Conservation (phyloP, 2,797 vertebrate genomes). For the Caiman crocodilus region DNA sequence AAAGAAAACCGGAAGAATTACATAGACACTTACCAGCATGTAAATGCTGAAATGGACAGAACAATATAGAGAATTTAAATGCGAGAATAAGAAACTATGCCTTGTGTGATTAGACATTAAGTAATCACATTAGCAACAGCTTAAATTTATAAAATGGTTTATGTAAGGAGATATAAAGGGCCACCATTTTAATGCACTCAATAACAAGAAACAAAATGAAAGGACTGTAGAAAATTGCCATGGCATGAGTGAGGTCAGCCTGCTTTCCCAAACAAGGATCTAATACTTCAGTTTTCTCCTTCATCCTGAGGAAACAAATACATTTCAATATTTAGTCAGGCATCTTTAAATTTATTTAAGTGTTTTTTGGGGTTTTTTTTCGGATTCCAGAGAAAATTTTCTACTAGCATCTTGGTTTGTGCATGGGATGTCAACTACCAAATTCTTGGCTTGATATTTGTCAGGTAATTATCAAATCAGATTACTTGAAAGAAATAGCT, state of each 20-base stretch:
- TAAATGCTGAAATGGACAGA: slow-evolving; percentile 42
- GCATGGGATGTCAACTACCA: neutral
- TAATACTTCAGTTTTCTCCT: neutral
- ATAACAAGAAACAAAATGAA: slow-evolving; percentile 39
- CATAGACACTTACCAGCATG: slow-evolving; percentile 7
- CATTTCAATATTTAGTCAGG: neutral
- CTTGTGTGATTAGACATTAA: neutral
- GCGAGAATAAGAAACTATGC: neutral
- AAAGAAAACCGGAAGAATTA: slow-evolving; percentile 41
- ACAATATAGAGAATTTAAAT: slow-evolving; percentile 36
- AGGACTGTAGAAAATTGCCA: slow-evolving; percentile 37
- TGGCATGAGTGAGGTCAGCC: neutral
- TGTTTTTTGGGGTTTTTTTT: neutral
- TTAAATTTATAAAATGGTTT: slow-evolving; percentile 29
- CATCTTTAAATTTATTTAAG: neutral
- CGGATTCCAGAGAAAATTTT: neutral
- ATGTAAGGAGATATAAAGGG: neutral
- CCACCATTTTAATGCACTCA: slow-evolving; percentile 7
- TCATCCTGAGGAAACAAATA: neutral
- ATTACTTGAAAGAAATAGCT: neutral
- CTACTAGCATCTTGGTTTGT: neutral
- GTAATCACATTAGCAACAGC: slow-evolving; percentile 26
- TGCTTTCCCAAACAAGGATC: neutral
- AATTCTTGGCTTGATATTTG: neutral
- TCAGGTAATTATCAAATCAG: neutral